Evolutionary conservation across 2,888 invertebrate species (phyloP), one percentile per base, ranked within the genome.

Genomic region (Empis stercorea): DNA sequence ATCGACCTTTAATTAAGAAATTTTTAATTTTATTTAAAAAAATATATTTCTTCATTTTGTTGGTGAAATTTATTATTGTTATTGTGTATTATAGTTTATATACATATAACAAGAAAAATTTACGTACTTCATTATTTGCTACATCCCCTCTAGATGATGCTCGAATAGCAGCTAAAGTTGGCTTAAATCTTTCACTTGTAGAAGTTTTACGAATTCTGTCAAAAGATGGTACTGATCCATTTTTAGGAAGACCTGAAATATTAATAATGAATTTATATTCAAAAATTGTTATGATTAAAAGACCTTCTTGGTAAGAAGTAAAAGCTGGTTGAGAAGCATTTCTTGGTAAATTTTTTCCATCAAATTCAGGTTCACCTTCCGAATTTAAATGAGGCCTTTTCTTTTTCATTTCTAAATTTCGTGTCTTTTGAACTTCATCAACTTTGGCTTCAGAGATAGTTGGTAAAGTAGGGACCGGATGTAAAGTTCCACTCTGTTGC

Each of bases 291-390:
- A 27, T 6, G 2, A 6, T 27, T 27, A 7, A 27, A 59, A 70
- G 61, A 61, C 68, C 65, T 55, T 79, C 80, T 41, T 78, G 78
- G 50, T 80, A 79, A 10, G 83, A 76, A 17, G 83, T 81, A 66
- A 88, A 87, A 13, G 88, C 87, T 0, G 89, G 88, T 53, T 89
- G 89, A 11, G 87, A 88, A 52, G 87, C 87, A 70, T 89, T 89
- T 52, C 89, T 78, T 1, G 85, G 83, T 64, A 89, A 77, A 57
- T 76, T 67, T 46, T 72, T 71, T 6, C 61, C 62, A 36, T 61
- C 63, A 44, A 62, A 65, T 4, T 48, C 49, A 15, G 52, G 52
- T 49, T 67, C 66, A 30, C 59, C 57, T 50, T 69, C 70, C 0
- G 70, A 70, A 49, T 59, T 66, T 41, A 67, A 61, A 48, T 66